Base-by-base conservation (phyloP, 35 echinoderm and acorn worm species). In the Antedon bifida region DNA sequence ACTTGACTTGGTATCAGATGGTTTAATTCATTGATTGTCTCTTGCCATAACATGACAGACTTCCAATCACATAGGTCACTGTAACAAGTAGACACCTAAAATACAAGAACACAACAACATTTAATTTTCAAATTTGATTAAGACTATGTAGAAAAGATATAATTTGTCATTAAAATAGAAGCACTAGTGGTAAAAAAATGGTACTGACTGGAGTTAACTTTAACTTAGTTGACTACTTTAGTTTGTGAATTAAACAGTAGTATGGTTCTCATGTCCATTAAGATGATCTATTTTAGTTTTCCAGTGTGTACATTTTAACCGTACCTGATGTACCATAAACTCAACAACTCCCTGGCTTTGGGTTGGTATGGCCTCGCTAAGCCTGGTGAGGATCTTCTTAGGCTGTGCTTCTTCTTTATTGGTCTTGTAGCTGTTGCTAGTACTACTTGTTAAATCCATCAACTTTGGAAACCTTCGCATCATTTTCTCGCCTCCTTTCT, bases 301-400 rank as follows among this genome's bases (percentile, higher is more conserved):
- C n/a, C n/a, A n/a, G n/a, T n/a, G n/a, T n/a, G n/a, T n/a, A 64
- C 86, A 7, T 16, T 10, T 26, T 64, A 14, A 77, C 2, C 5
- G 28, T 79, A 97, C 94, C 90, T 97, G 86, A 26, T 90, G 85
- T 30, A 91, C 46, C 32, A 97, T 81, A 74, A 90, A 92, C 32
- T 88, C 91, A 2, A 84, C 78, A 38, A 92, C 90, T 0, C 12
- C 78, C 30, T 64, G 83, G 77, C 87, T 91, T 38, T 35, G 81
- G 44, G 23, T 21, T 38, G 74, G 81, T 44, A 21, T 64, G 51
- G 23, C 9, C 26, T 21, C 3, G 51, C 51, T 19, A 64, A n/a
- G 51, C 19, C 51, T 64, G 23, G 51, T 64, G 26, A 64, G 51
- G 9, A 64, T 64, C 51, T 64, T 64, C 51, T 64, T 64, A 16